Evolutionary conservation across 2,113 vertebrate species (phyloP).

Genomic region (Gallinago jamesoni): DNA sequence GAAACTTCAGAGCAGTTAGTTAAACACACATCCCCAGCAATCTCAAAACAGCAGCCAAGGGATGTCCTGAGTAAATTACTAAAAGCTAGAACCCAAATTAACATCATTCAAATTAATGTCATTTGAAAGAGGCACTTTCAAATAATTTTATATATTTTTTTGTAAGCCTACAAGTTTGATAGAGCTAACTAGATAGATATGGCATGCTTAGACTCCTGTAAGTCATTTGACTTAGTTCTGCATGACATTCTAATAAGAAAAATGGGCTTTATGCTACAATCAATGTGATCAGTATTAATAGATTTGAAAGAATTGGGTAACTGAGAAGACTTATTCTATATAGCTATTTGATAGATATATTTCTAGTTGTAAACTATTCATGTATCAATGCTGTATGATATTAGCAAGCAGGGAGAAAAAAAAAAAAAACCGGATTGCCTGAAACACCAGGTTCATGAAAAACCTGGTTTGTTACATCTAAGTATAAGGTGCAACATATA

Average conservation of each 20-base stretch:
- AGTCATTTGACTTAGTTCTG: not conserved
- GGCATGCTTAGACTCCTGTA: not conserved
- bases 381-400: not conserved
- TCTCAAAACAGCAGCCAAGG: not conserved
- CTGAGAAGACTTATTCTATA: not conserved
- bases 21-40: not conserved
- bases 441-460: not conserved
- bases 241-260: not conserved
- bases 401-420: not conserved
- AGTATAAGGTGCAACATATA: not conserved
- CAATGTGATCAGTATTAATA: not conserved
- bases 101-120: not conserved
- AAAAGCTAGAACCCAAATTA: not conserved
- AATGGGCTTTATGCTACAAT: not conserved
- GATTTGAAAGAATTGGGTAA: not conserved
- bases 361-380: not conserved
- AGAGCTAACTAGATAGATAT: not conserved
- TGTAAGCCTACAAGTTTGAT: not conserved
- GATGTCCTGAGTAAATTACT: not conserved
- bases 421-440: not conserved
- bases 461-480: not conserved
- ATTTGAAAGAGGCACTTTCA: not conserved
- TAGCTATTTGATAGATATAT: not conserved
- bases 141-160: not conserved
- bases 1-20: not conserved